phyloP scores from a whole-genome alignment of 1,140 invertebrate species.

The Arctopsyche grandis region DNA sequence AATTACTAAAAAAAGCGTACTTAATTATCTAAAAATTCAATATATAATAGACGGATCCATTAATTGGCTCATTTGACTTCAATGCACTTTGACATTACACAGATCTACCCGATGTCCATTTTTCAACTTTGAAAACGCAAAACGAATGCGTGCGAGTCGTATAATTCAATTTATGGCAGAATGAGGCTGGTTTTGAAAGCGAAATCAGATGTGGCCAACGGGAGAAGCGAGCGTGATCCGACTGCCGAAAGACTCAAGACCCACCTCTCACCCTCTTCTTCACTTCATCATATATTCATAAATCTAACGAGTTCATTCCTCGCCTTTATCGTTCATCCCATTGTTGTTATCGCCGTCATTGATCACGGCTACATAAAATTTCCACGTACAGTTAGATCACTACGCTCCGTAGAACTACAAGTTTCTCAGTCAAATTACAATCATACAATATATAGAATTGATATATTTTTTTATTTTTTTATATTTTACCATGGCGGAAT shows the following conservation, averaged over 20 bases:
- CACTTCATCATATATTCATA: slow-evolving; percentile 23
- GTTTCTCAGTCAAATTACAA: too few relatives aligned
- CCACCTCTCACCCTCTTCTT: neutral
- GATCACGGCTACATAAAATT: neutral
- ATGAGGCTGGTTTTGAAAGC: slow-evolving; percentile 49
- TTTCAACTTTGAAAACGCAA: too few relatives aligned
- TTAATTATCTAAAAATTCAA: too few relatives aligned
- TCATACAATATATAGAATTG: too few relatives aligned
- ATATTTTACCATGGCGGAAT: too few relatives aligned
- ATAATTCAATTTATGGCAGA: slow-evolving; percentile 54
- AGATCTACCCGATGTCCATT: too few relatives aligned
- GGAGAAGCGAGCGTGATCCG: slow-evolving; percentile 30
- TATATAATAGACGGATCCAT: too few relatives aligned
- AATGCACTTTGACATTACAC: too few relatives aligned
- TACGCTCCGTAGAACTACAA: neutral
- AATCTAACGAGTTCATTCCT: slow-evolving; percentile 14
- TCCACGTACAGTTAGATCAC: neutral
- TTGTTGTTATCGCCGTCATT: slow-evolving; percentile 18
- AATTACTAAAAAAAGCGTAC: too few relatives aligned
- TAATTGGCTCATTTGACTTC: too few relatives aligned
- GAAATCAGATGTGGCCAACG: slow-evolving; percentile 50
- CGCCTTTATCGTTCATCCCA: slow-evolving; percentile 2
- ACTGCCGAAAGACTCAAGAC: neutral
- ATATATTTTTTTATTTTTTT: too few relatives aligned
- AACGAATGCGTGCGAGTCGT: slow-evolving; percentile 4